phyloP scores from a whole-genome alignment of 2,797 vertebrate species.

The Coreius guichenoti region DNA sequence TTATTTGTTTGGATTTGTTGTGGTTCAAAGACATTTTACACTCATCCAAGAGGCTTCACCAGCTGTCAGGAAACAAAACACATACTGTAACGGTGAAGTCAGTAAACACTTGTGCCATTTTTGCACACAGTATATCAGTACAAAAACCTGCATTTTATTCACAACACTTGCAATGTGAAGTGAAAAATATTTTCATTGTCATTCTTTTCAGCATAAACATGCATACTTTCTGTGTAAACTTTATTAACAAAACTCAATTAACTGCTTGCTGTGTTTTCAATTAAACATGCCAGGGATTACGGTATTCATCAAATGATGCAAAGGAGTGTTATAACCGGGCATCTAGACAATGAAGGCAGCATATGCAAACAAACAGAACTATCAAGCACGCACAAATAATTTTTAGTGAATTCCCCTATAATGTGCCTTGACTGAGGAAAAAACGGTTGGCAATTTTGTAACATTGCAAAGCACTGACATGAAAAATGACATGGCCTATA shows the following conservation, averaged over 20 bases:
- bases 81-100: not conserved
- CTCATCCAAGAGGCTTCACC: not conserved
- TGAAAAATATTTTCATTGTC: too few relatives aligned
- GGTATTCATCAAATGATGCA: not conserved
- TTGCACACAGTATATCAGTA: not conserved
- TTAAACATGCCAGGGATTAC: not conserved
- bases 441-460: not conserved
- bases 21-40: not conserved
- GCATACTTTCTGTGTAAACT: not conserved
- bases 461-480: not conserved
- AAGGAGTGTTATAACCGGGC: not conserved
- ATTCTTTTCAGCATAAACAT: not conserved
- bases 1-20: not conserved
- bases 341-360: not conserved
- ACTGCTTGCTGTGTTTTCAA: not conserved
- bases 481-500: slow-evolving; percentile 17
- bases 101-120: not conserved
- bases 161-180: not conserved
- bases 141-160: not conserved
- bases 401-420: not conserved
- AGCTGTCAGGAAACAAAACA: not conserved
- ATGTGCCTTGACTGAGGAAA: not conserved
- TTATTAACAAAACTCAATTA: not conserved
- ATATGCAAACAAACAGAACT: not conserved
- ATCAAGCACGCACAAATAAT: not conserved